Base-by-base conservation (phyloP, 1,140 invertebrate species). In the Teleopsis dalmanni region DNA sequence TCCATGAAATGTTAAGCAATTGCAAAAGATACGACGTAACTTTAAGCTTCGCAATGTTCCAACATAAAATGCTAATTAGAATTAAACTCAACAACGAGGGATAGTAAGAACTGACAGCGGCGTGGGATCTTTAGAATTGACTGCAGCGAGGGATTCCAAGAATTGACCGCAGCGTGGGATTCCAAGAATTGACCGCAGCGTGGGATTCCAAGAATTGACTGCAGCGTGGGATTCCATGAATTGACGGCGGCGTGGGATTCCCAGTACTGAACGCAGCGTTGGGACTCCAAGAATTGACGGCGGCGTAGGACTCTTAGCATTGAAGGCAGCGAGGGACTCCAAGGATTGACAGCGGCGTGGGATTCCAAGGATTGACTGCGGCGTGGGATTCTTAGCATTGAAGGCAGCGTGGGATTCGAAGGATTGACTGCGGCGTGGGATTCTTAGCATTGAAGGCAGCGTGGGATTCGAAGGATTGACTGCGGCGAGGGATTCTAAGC, bases 151-250 rank as follows among this genome's bases (percentile, higher is more conserved):
- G 62, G 59, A 62, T 21, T 25, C 51, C 37, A 47, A 27, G 10
- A 33, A 6, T 27, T 40, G 58, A 58, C 54, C 7, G 60, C 54
- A 35, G 57, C 60, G 60, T 11, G 58, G 60, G 60, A 63, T 10
- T 9, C 36, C 36, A 45, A 44, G 45, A 16, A 4, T 25, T 41
- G 40, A 49, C 53, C 18, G 49, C 55, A 25, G 45, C 50, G 54
- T 21, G 19, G 45, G 21, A 38, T 47, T 7, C 43, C 22, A 50
- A 19, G 33, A 44, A 26, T 48, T 22, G 52, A 56, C 51, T 16
- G 51, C 54, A 11, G 48, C 54, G 54, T 33, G 51, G 54, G 49
- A 33, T 41, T 22, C 18, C 44, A 38, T 48, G 38, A 29, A 4
- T 42, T 23, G 52, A 53, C 51, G 10, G 55, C 52, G 37, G 55